Evolutionary conservation across 2,797 vertebrate genomes (phyloP).

Genomic region (Simalia tracyae): DNA sequence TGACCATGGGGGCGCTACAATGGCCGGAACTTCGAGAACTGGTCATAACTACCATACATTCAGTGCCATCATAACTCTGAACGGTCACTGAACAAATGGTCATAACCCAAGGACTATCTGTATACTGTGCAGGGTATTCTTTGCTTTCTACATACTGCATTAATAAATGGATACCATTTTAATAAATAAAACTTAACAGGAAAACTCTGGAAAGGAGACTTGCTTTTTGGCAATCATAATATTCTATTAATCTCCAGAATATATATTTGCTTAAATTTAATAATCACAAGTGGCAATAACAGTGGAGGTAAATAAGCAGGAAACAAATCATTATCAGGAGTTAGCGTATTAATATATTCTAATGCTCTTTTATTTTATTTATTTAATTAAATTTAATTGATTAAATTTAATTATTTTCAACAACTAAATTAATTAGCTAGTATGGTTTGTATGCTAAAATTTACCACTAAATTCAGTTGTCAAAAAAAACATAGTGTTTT

Average conservation of each 20-base stretch:
- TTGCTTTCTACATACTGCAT: rapidly evolving
- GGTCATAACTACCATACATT: no score
- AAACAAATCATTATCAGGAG: slow-evolving; percentile 55
- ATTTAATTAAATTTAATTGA: no score
- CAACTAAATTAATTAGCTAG: slow-evolving; percentile 56
- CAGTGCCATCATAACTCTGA: neutral
- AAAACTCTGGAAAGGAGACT: slow-evolving; percentile 45
- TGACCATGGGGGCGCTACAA: no score
- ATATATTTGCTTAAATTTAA: slow-evolving; percentile 64
- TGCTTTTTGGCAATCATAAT: slow-evolving; percentile 39
- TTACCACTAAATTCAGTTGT: slow-evolving; percentile 16
- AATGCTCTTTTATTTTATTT: slow-evolving; percentile 60
- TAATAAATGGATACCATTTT: neutral
- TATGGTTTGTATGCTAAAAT: slow-evolving; percentile 39
- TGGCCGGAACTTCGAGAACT: no score
- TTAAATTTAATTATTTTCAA: neutral
- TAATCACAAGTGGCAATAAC: slow-evolving; percentile 63
- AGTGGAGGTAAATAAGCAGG: slow-evolving; percentile 53
- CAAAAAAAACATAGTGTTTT: slow-evolving; percentile 7
- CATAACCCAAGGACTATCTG: neutral
- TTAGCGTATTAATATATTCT: slow-evolving; percentile 62
- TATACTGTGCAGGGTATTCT: neutral
- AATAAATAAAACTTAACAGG: neutral
- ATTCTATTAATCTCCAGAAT: slow-evolving; percentile 54
- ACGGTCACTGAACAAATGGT: neutral